phyloP scores from a whole-genome alignment of 2,113 vertebrate genomes.

The Thunnus maccoyii region DNA sequence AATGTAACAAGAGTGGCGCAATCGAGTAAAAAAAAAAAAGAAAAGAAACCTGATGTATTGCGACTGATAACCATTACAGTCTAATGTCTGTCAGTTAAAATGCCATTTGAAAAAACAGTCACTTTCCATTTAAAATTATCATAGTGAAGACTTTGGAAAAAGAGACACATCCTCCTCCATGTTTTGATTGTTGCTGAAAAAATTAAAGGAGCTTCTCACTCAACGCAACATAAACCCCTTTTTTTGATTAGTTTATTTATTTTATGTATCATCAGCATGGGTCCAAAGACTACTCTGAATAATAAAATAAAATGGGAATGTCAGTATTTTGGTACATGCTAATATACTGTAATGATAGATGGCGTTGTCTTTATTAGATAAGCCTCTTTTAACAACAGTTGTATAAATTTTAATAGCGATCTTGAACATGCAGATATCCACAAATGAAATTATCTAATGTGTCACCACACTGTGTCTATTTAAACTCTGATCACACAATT shows the following conservation, averaged over 20 bases:
- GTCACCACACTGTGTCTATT: not conserved
- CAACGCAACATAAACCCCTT: not conserved
- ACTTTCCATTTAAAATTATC: slow-evolving; percentile 41
- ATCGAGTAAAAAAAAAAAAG: slow-evolving; percentile 10
- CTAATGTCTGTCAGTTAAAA: slow-evolving; percentile 53
- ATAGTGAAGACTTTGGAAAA: slow-evolving; percentile 1
- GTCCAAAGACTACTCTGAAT: slow-evolving; percentile 28
- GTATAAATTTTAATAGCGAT: not conserved
- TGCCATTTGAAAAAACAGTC: slow-evolving; percentile 38
- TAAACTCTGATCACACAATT: not conserved
- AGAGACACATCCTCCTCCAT: not conserved
- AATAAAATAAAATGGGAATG: not conserved
- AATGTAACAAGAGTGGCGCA: slow-evolving; percentile 24
- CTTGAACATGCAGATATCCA: slow-evolving; percentile 5
- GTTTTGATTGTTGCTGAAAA: slow-evolving; percentile 29
- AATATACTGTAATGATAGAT: slow-evolving; percentile 2
- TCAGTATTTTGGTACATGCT: slow-evolving; percentile 10
- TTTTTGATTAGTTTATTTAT: slow-evolving; percentile 34
- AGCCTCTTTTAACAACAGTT: slow-evolving; percentile 1
- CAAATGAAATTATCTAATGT: not conserved
- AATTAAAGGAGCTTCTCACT: slow-evolving; percentile 23
- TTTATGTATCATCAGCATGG: slow-evolving; percentile 16
- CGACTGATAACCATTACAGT: slow-evolving; percentile 14
- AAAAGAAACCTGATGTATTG: slow-evolving; percentile 7
- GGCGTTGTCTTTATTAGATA: not conserved